Percentiles rank a stretch among this genome's conserved stretches.
These are phyloP conservation scores for Busseola fusca DNA, from an alignment of 2,888 invertebrate species.

Conservation along the genomic window DNA sequence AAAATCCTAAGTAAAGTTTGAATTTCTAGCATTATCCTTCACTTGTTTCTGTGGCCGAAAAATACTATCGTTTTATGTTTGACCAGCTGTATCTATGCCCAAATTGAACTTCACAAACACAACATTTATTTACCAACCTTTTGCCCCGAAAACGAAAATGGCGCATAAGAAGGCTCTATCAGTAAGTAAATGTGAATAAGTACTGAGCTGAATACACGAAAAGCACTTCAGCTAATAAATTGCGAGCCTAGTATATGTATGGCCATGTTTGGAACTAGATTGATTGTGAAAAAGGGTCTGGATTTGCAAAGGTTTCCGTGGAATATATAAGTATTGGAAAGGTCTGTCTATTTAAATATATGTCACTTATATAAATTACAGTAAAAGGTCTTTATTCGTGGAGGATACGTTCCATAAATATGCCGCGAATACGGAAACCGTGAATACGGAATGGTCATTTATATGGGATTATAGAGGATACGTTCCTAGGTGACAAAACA, in stretches of 20 bases:
- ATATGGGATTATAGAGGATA: no score
- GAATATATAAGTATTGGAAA: neutral
- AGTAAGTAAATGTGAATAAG: conserved; percentile 20
- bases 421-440: no score
- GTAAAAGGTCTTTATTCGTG: no score
- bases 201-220: conserved; percentile 27
- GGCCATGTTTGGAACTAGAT: conserved; percentile 24
- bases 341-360: neutral
- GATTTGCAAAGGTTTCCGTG: conserved; percentile 4
- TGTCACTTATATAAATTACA: no score
- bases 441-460: no score
- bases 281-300: conserved; percentile 13
- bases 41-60: neutral
- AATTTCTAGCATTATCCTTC: neutral
- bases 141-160: conserved; percentile 7
- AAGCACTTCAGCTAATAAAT: conserved; percentile 41
- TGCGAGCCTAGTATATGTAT: conserved; percentile 6
- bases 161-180: conserved; percentile 15
- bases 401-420: no score
- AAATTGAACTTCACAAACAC: conserved; percentile 6
- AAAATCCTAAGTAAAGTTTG: neutral
- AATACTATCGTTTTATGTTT: neutral
- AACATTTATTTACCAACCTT: conserved; percentile 12
- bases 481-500: no score
- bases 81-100: neutral